Conservation (phyloP, 2,888 invertebrate genomes). For the Drosophila maculinotata region DNA sequence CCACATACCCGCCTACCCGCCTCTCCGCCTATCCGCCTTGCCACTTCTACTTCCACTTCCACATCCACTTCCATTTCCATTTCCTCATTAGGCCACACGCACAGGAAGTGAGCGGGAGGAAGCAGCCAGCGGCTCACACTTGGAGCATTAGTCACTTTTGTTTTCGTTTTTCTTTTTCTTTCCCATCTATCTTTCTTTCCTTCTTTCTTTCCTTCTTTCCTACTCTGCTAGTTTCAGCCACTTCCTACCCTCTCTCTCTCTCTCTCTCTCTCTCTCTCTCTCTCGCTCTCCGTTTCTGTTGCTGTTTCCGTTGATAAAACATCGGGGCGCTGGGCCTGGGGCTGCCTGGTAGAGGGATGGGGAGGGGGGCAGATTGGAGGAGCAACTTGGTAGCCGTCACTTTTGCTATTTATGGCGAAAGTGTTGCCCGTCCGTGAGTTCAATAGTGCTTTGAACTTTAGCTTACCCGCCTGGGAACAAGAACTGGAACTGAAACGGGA, state of each 20-base stretch:
- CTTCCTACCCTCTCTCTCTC: conserved; percentile 18
- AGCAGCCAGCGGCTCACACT: conserved; percentile 44
- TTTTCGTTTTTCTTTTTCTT: conserved; percentile 60
- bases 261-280: conserved; percentile 1
- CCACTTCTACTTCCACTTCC: conserved; percentile 19
- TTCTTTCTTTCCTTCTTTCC: conserved; percentile 5
- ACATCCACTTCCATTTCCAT: conserved; percentile 25
- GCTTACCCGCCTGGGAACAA: conserved; percentile 51
- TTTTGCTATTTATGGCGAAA: conserved; percentile 78
- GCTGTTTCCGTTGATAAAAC: conserved; percentile 74
- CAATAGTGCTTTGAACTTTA: conserved; percentile 80
- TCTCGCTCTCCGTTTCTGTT: conserved; percentile 34
- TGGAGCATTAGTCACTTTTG: conserved; percentile 76
- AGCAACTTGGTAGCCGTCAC: conserved; percentile 46
- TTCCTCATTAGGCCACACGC: conserved; percentile 77
- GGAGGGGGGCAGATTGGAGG: not conserved
- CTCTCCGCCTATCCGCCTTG: not conserved
- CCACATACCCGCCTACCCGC: conserved; percentile 5
- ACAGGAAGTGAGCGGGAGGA: conserved; percentile 74
- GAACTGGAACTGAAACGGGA: conserved; percentile 32
- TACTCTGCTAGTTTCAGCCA: conserved; percentile 26
- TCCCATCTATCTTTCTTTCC: not conserved
- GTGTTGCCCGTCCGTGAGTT: conserved; percentile 70
- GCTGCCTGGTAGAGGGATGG: not conserved
- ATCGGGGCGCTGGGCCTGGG: not conserved